Conservation (phyloP, 2,888 invertebrate genomes). For the Drosophila antonietae region DNA sequence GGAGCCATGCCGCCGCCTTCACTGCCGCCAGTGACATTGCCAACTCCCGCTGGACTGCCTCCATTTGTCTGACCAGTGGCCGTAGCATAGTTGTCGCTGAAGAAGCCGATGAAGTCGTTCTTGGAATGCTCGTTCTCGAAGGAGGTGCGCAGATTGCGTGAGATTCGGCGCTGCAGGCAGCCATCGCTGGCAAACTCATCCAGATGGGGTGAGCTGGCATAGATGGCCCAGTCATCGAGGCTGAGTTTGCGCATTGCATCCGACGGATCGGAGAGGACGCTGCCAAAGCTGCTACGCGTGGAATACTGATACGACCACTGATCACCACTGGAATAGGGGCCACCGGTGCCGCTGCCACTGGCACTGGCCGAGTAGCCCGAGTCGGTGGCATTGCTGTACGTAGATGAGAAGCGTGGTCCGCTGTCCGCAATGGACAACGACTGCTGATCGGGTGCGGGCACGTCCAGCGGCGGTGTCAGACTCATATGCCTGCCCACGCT, state of each 20-base stretch:
- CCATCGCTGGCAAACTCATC: constrained; percentile 86
- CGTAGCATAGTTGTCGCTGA: constrained; percentile 78
- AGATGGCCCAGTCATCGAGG: constrained; percentile 82
- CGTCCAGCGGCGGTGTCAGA: constrained; percentile 82
- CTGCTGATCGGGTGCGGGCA: constrained; percentile 73
- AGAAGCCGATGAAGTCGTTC: constrained; percentile 84
- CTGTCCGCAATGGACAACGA: constrained; percentile 71
- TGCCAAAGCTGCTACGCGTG: constrained; percentile 84
- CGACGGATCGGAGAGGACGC: constrained; percentile 82
- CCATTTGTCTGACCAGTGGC: constrained; percentile 13
- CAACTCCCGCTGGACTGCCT: constrained; percentile 29
- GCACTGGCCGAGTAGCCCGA: constrained; percentile 84
- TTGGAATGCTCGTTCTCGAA: constrained; percentile 84
- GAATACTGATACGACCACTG: constrained; percentile 84
- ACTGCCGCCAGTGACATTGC: constrained; percentile 61
- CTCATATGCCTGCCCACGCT: constrained; percentile 79
- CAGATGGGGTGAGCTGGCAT: constrained; percentile 66
- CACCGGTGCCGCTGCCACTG: constrained; percentile 58
- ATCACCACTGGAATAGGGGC: constrained; percentile 78
- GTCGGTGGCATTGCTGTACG: constrained; percentile 82
- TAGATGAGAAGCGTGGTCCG: constrained; percentile 78
- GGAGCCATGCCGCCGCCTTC: constrained; percentile 81
- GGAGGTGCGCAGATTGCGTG: constrained; percentile 86
- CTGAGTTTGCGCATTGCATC: constrained; percentile 82
- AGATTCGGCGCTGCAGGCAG: constrained; percentile 87